Evolutionary conservation across 2,888 invertebrate genomes (phyloP).

Genomic region (Ellobium chinense): DNA sequence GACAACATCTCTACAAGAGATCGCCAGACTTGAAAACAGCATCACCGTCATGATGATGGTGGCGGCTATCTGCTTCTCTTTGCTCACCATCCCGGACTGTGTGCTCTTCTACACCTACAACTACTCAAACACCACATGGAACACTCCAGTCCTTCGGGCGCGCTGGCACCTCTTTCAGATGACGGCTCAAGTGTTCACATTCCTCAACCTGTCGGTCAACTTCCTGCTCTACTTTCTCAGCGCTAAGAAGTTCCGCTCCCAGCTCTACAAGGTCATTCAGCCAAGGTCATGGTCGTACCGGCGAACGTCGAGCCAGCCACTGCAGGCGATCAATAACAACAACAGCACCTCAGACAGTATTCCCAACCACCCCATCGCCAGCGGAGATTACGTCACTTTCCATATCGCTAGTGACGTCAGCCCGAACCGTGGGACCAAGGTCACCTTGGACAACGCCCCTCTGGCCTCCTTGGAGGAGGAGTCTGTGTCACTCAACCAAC

Average conservation of each 20-base stretch:
- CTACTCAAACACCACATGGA: neutral
- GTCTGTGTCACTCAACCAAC: too few relatives aligned
- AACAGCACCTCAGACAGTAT: neutral
- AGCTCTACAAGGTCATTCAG: slow-evolving; percentile 19
- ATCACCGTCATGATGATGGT: slow-evolving; percentile 40
- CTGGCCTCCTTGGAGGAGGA: too few relatives aligned
- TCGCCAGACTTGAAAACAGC: slow-evolving; percentile 35
- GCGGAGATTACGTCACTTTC: neutral
- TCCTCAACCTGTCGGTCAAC: slow-evolving; percentile 19
- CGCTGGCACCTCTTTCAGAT: slow-evolving; percentile 4
- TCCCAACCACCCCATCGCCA: neutral
- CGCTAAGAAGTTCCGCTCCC: slow-evolving; percentile 27
- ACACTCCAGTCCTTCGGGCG: slow-evolving; percentile 17
- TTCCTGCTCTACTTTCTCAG: slow-evolving; percentile 33
- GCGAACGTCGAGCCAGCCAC: neutral
- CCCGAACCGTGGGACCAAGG: neutral
- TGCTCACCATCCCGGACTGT: slow-evolving; percentile 36
- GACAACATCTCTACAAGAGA: slow-evolving; percentile 10
- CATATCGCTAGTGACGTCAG: neutral
- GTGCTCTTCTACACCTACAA: slow-evolving; percentile 15
- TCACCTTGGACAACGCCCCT: too few relatives aligned
- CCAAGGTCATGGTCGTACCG: neutral
- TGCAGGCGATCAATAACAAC: neutral
- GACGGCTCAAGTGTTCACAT: slow-evolving; percentile 10
- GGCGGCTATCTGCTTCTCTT: slow-evolving; percentile 20